phyloP scores from a whole-genome alignment of 1,140 invertebrate genomes.

The Heliconius hewitsoni region DNA sequence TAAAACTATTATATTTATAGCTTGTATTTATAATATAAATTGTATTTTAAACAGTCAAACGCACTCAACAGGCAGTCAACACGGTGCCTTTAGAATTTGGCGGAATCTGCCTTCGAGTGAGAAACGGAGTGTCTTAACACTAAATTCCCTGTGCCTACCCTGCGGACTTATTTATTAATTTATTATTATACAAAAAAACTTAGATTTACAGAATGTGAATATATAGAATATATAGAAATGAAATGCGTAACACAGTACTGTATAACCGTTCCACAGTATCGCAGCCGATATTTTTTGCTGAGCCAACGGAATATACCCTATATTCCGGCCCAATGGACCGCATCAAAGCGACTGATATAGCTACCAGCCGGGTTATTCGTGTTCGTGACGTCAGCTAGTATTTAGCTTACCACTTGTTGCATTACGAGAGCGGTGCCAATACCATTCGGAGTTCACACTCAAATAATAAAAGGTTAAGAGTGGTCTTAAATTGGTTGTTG shows the following conservation, averaged over 20 bases:
- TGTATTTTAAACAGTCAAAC: too few species aligned
- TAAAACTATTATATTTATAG: too few species aligned
- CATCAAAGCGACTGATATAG: conserved; percentile 50
- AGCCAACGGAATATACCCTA: conserved; percentile 34
- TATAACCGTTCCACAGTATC: conserved; percentile 21
- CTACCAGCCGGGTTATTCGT: conserved; percentile 31
- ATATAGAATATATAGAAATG: not conserved
- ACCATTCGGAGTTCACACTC: not conserved
- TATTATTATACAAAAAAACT: too few species aligned
- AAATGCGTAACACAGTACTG: conserved; percentile 13
- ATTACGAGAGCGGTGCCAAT: conserved; percentile 25
- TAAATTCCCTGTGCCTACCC: too few species aligned
- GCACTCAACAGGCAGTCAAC: too few species aligned
- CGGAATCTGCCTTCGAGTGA: too few species aligned
- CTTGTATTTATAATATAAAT: too few species aligned
- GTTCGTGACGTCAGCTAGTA: conserved; percentile 40
- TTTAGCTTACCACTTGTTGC: conserved; percentile 28
- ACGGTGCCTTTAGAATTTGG: too few species aligned
- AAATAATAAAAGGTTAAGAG: not conserved
- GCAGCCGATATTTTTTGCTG: conserved; percentile 39
- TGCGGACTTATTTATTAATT: too few species aligned
- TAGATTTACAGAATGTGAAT: too few species aligned
- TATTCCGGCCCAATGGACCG: conserved; percentile 46
- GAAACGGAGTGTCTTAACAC: too few species aligned
- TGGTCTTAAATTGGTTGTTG: not conserved